Base-by-base conservation (phyloP, 2,113 vertebrate species). In the Struthidea cinerea region DNA sequence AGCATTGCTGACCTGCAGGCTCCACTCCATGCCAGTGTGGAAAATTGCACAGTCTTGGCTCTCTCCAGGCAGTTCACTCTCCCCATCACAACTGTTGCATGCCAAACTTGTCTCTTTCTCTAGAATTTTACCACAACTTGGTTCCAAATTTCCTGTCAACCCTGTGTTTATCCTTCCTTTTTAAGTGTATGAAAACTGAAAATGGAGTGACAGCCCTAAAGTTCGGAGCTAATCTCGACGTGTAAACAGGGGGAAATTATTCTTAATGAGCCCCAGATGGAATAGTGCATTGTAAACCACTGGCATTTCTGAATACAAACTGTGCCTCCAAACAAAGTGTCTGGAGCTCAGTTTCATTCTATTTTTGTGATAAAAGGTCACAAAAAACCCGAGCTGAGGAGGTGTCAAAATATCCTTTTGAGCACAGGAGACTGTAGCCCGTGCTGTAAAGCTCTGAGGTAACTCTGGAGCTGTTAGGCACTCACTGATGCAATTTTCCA, bases 321-420 rank as follows among this genome's bases (percentile, higher is more conserved):
- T 89, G 47, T 32, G 59, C 24, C 86, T 90, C 63, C 3, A 1
- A 69, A 77, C 71, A 77, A 87, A 76, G 83, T 46, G 35, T 76
- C 75, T 86, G 73, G 15, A 76, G 84, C 64, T 97, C 39, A 27
- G 10, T 83, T 95, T 84, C 50, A 35, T 65, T 96, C 85, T 88
- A 12, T 35, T 97, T 94, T 71, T 68, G 37, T 79, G 85, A 90
- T 84, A 86, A 93, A 94, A 88, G 80, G 83, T 87, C 93, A 74
- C 50, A 41, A 74, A 84, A 84, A 16, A 0, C 32, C 61, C 1
- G 0, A 71, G 18, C 26, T 70, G 79, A 80, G 56, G 77, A 79
- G 87, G 67, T 94, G 81, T 93, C 77, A 87, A 84, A 88, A 70
- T 90, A 70, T 10, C 56, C 55, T 65, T 73, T 81, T 67, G 59